Evolutionary conservation across 2,888 invertebrate genomes (phyloP).

Genomic region (Nephrotoma guestfalica): DNA sequence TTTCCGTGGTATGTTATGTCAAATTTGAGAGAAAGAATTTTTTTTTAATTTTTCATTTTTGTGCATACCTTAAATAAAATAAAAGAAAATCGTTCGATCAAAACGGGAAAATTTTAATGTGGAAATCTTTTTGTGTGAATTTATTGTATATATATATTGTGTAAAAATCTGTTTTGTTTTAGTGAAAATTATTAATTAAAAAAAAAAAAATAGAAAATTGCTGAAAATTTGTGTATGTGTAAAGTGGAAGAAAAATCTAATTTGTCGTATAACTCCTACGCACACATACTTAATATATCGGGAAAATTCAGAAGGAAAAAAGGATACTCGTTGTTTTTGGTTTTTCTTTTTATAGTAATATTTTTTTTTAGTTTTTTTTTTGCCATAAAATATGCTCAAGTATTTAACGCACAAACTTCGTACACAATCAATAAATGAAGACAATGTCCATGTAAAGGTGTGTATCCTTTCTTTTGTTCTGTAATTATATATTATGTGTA

Average conservation of each 20-base stretch:
- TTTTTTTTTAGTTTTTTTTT: not conserved
- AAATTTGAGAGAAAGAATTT: not conserved
- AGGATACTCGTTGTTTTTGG: not conserved
- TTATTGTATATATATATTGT: not conserved
- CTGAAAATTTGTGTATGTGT: not conserved
- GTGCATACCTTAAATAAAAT: not conserved
- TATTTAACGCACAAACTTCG: slow-evolving; percentile 21
- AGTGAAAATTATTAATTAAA: not conserved
- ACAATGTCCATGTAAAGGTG: slow-evolving; percentile 16
- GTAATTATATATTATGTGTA: not conserved
- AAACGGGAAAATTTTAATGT: not conserved
- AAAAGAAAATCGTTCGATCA: not conserved
- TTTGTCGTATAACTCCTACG: not conserved
- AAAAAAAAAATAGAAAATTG: not conserved
- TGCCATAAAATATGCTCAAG: slow-evolving; percentile 16
- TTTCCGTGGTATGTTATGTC: not conserved
- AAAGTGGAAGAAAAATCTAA: slow-evolving; percentile 5
- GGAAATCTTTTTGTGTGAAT: not conserved
- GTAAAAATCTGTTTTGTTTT: not conserved
- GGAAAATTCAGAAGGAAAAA: not conserved
- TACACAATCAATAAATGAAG: slow-evolving; percentile 21
- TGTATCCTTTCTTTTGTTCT: slow-evolving; percentile 5
- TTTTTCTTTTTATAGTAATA: not conserved
- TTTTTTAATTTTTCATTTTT: not conserved
- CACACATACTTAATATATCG: not conserved